phyloP scores from a whole-genome alignment of 2,113 vertebrate genomes.

The Sardina pilchardus region DNA sequence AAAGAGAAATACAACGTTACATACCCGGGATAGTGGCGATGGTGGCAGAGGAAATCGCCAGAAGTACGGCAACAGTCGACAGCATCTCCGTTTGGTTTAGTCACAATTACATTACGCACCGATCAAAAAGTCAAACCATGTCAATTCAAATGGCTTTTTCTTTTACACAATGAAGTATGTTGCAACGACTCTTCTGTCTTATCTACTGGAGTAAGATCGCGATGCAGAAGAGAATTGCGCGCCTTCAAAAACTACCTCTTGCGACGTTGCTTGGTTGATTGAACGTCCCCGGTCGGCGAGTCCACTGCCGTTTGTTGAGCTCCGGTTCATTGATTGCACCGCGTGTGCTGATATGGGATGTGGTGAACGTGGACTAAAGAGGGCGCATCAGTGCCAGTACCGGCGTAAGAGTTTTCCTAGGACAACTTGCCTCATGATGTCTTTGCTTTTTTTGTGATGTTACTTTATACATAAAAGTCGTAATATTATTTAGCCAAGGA shows the following conservation, averaged over 20 bases:
- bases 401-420: too few relatives aligned
- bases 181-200: background rate
- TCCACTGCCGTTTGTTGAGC: background rate
- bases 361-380: background rate
- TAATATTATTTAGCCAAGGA: too few relatives aligned
- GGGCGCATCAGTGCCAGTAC: background rate
- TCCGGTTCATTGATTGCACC: background rate
- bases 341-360: background rate
- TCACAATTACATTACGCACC: constrained; percentile 23
- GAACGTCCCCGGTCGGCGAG: background rate
- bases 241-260: background rate
- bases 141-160: background rate
- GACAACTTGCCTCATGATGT: background rate
- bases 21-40: constrained; percentile 3
- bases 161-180: background rate
- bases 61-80: constrained; percentile 8
- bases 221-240: background rate
- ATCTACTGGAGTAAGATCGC: background rate
- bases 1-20: background rate
- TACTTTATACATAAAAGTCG: background rate
- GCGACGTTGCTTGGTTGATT: background rate
- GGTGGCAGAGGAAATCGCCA: background rate
- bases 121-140: constrained; percentile 28
- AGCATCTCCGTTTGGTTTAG: background rate
- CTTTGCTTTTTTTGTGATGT: background rate